phyloP scores from a whole-genome alignment of 1,140 invertebrate genomes.

The Onthophagus taurus region DNA sequence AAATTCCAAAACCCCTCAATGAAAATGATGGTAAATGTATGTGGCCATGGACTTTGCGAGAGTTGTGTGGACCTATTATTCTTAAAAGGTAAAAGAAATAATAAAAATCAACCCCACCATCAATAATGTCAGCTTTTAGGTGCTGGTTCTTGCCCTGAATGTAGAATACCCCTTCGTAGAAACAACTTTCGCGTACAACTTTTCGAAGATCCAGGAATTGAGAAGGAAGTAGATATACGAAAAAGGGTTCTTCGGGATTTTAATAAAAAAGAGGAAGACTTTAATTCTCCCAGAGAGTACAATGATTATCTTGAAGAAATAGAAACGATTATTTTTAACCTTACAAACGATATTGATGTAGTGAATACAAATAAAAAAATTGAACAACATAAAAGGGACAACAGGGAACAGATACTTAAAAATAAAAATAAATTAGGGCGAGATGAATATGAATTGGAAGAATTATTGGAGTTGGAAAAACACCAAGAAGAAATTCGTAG shows the following conservation, averaged over 20 bases:
- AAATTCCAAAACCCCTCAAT: slow-evolving; percentile 96
- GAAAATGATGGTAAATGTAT: slow-evolving; percentile 96
- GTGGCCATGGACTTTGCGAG: slow-evolving; percentile 95
- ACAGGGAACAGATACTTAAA: slow-evolving; percentile 82
- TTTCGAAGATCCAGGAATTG: slow-evolving; percentile 92
- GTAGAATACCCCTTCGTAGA: slow-evolving; percentile 73
- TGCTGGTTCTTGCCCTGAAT: slow-evolving; percentile 87
- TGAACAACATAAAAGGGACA: slow-evolving; percentile 90
- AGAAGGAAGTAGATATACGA: slow-evolving; percentile 96
- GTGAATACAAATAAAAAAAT: slow-evolving; percentile 84
- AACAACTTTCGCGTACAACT: slow-evolving; percentile 89
- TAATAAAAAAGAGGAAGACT: slow-evolving; percentile 89
- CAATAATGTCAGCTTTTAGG: slow-evolving; percentile 46
- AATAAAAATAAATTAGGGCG: slow-evolving; percentile 68
- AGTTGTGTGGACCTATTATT: slow-evolving; percentile 93
- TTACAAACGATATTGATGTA: slow-evolving; percentile 85
- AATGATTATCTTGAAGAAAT: slow-evolving; percentile 92
- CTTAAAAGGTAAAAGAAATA: slow-evolving; percentile 63
- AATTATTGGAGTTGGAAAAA: slow-evolving; percentile 78
- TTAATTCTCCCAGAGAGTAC: slow-evolving; percentile 67
- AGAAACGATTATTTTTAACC: slow-evolving; percentile 85
- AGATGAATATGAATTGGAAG: slow-evolving; percentile 74
- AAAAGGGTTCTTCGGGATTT: slow-evolving; percentile 82
- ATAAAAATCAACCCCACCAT: neutral
- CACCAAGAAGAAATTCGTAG: slow-evolving; percentile 56